A percentile compares a stretch with the other conserved stretches of the same genome.
Evolutionary conservation across 2,113 vertebrate genomes (phyloP).

Genomic region (Coryphaenoides rupestris): DNA sequence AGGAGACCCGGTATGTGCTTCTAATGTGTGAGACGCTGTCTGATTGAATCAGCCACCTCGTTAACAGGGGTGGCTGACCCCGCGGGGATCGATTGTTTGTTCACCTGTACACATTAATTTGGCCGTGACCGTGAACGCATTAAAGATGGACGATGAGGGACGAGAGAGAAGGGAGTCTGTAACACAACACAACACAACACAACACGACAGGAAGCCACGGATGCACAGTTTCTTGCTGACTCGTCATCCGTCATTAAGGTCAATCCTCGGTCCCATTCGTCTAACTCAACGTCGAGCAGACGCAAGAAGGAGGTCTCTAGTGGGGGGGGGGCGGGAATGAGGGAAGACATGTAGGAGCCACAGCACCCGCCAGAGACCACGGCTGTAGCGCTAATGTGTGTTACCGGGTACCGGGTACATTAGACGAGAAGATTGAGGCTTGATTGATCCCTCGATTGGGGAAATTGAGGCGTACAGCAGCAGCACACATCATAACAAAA

Average conservation of each 20-base stretch:
- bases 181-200: neutral
- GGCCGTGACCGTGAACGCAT: conserved; percentile 40
- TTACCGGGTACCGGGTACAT: too few species aligned
- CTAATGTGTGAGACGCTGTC: neutral
- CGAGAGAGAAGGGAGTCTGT: conserved; percentile 24
- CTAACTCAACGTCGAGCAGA: conserved; percentile 8
- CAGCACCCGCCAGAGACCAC: too few species aligned
- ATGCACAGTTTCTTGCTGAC: conserved; percentile 27
- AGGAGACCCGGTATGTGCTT: too few species aligned
- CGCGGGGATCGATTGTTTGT: conserved; percentile 46
- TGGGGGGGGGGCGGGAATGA: too few species aligned
- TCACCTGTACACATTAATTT: conserved; percentile 47
- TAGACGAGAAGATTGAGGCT: too few species aligned
- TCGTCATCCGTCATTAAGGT: conserved; percentile 48
- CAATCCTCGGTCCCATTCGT: conserved; percentile 45
- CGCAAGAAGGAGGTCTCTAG: too few species aligned
- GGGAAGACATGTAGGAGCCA: too few species aligned
- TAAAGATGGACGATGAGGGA: conserved; percentile 48
- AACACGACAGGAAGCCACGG: conserved; percentile 26
- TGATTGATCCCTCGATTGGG: too few species aligned
- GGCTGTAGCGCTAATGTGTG: too few species aligned
- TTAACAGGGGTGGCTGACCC: conserved; percentile 14
- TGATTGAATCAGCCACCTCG: conserved; percentile 30
- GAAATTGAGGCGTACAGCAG: too few species aligned
- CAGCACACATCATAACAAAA: too few species aligned